Evolutionary conservation across 2,888 invertebrate genomes (phyloP).

Genomic region (Strigamia maritima): DNA sequence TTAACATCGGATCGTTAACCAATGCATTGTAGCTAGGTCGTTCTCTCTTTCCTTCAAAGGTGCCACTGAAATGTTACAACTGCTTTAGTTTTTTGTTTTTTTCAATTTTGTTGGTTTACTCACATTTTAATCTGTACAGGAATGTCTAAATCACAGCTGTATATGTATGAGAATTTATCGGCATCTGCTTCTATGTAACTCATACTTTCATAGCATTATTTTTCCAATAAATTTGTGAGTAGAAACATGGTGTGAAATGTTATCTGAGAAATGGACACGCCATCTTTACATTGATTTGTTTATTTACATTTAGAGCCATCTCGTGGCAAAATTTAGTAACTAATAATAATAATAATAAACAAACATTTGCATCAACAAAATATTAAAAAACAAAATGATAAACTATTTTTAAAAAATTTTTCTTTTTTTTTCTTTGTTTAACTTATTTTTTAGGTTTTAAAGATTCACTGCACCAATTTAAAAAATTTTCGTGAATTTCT

Average conservation of each 20-base stretch:
- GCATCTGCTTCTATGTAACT: not conserved
- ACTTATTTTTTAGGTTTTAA: not conserved
- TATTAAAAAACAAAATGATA: too few relatives aligned
- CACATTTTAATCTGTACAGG: constrained; percentile 90
- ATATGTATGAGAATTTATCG: constrained; percentile 57
- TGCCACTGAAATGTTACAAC: constrained; percentile 64
- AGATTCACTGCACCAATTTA: not conserved
- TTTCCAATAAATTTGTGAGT: not conserved
- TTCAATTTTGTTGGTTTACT: constrained; percentile 50
- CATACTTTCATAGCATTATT: not conserved
- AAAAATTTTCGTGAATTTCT: not conserved
- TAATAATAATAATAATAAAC: too few relatives aligned
- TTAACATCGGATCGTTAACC: constrained; percentile 79
- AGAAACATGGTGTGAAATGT: too few relatives aligned
- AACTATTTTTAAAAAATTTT: too few relatives aligned
- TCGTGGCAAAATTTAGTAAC: too few relatives aligned
- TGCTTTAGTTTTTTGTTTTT: not conserved
- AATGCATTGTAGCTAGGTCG: constrained; percentile 85
- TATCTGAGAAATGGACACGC: too few relatives aligned
- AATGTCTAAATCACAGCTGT: constrained; percentile 84
- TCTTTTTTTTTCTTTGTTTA: not conserved
- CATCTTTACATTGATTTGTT: too few relatives aligned
- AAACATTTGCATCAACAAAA: too few relatives aligned
- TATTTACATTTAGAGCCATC: too few relatives aligned
- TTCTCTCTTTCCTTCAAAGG: constrained; percentile 82